Evolutionary conservation across 2,113 vertebrate species (phyloP).

Genomic region (Hyperoodon ampullatus): DNA sequence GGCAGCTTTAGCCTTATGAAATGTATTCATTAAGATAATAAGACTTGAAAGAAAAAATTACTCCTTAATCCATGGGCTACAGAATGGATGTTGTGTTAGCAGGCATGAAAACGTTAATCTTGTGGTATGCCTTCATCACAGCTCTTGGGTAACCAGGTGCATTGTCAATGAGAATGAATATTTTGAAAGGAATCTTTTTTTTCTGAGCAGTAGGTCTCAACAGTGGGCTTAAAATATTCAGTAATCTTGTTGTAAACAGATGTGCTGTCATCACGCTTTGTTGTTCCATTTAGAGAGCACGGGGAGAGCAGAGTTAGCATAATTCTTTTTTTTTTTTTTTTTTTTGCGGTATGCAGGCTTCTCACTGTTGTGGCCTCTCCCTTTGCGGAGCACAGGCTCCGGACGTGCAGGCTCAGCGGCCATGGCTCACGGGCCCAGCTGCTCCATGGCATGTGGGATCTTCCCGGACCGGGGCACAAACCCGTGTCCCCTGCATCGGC

Average conservation of each 20-base stretch:
- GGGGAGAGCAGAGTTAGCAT: not conserved
- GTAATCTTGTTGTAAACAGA: not conserved
- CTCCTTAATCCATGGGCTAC: not conserved
- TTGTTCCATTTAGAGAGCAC: not conserved
- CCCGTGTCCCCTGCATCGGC: too few relatives aligned
- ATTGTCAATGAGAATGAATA: not conserved
- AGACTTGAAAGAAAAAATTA: too few relatives aligned
- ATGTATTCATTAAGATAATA: too few relatives aligned
- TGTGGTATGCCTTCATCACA: not conserved
- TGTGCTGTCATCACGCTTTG: not conserved
- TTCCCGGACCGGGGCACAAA: too few relatives aligned
- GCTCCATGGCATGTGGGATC: too few relatives aligned
- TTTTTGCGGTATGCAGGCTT: too few relatives aligned
- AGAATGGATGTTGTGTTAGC: not conserved
- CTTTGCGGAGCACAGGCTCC: too few relatives aligned
- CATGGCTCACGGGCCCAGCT: too few relatives aligned
- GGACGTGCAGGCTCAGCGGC: too few relatives aligned
- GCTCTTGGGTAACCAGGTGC: not conserved
- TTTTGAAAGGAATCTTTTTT: not conserved
- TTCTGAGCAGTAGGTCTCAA: not conserved
- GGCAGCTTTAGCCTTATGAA: too few relatives aligned
- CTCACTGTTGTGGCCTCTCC: too few relatives aligned
- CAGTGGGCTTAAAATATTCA: not conserved
- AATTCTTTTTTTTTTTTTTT: too few relatives aligned
- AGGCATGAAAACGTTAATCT: not conserved